phyloP scores from a whole-genome alignment of 2,797 vertebrate species.

The Spatula clypeata region DNA sequence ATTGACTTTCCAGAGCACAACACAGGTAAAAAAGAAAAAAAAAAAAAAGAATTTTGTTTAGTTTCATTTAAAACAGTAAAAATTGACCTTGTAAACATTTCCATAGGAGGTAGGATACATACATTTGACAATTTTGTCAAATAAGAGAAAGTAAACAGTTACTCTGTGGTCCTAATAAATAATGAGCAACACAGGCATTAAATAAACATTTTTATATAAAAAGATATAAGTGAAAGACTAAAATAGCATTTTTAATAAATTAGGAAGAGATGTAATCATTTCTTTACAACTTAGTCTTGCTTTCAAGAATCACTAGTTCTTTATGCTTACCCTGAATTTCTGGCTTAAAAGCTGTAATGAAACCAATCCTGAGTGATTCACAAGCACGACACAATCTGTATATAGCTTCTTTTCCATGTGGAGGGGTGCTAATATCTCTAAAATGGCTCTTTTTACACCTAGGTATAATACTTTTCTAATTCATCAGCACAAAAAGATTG shows the following conservation, averaged over 20 bases:
- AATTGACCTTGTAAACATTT: slow-evolving; percentile 87
- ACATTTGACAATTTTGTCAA: slow-evolving; percentile 83
- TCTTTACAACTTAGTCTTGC: slow-evolving; percentile 55
- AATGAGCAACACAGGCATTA: slow-evolving; percentile 78
- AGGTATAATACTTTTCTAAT: slow-evolving; percentile 30
- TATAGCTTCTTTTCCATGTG: background rate
- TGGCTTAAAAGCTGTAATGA: slow-evolving; percentile 10
- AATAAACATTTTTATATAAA: slow-evolving; percentile 76
- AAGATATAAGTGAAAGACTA: slow-evolving; percentile 53
- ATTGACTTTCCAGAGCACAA: slow-evolving; percentile 66
- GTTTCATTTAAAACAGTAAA: slow-evolving; percentile 72
- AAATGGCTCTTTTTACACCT: background rate
- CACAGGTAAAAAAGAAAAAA: slow-evolving; percentile 59
- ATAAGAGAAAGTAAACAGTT: slow-evolving; percentile 83
- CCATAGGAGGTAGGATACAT: slow-evolving; percentile 86
- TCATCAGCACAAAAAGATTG: background rate
- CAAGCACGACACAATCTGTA: slow-evolving; percentile 14
- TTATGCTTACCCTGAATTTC: slow-evolving; percentile 52
- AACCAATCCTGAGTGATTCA: slow-evolving; percentile 27
- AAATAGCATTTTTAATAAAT: slow-evolving; percentile 80
- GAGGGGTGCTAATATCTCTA: background rate
- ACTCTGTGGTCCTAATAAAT: slow-evolving; percentile 84
- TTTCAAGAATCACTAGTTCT: slow-evolving; percentile 48
- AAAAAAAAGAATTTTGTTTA: slow-evolving; percentile 68
- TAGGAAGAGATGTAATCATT: slow-evolving; percentile 71